Percentiles rank a stretch among this genome's conserved stretches.
phyloP scores from a whole-genome alignment of 2,797 vertebrate species.

The Cossypha polioptera region DNA sequence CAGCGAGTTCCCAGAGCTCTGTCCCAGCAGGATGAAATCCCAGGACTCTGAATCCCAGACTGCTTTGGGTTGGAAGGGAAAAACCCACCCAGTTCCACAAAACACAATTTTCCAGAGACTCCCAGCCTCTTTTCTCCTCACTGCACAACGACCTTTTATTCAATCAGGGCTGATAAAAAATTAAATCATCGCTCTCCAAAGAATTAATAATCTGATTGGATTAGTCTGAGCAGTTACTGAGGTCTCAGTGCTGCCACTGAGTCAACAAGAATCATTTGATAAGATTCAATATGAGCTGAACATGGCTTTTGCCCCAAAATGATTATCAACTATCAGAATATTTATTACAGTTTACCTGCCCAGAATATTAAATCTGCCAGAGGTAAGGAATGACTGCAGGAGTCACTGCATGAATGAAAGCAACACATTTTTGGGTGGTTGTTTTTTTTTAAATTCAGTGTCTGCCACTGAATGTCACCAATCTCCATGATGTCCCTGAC shows the following conservation, averaged over 20 bases:
- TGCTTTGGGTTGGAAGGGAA: not conserved
- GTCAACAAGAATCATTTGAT: not conserved
- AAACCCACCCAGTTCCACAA: fast-evolving
- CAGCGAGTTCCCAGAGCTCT: not conserved
- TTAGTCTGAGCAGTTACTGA: not conserved
- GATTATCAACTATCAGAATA: not conserved
- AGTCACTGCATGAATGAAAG: not conserved
- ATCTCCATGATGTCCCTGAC: not conserved
- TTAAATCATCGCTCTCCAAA: not conserved
- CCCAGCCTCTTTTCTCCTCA: not conserved
- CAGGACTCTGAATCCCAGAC: not conserved
- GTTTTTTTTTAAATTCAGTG: not conserved
- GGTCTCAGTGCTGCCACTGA: not conserved
- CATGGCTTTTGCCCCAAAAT: not conserved
- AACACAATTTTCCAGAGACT: not conserved
- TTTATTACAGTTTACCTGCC: not conserved
- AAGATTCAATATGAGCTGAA: not conserved
- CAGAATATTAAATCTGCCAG: not conserved
- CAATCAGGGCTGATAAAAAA: not conserved
- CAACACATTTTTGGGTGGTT: not conserved
- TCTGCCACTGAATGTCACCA: not conserved
- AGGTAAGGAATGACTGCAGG: not conserved
- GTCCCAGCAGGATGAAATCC: not conserved
- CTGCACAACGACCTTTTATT: not conserved
- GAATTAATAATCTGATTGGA: not conserved